Base-by-base conservation (phyloP, 2,113 vertebrate species). In the Elephantulus edwardii region DNA sequence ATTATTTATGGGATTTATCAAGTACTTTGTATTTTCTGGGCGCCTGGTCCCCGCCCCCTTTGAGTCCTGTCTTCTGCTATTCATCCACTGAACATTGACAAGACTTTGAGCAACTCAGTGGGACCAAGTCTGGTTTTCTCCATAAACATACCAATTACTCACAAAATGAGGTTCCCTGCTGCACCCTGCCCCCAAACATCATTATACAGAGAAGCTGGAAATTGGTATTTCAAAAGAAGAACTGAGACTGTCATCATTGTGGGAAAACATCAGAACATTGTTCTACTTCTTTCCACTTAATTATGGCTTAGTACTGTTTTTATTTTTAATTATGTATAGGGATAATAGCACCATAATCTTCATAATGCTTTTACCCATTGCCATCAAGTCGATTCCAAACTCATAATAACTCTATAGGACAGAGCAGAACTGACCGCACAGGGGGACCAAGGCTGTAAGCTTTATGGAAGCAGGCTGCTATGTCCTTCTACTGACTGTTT, bases 281-380 rank as follows among this genome's bases (percentile, higher is more conserved):
- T 64, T 93, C 82, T 80, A 33, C 8, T 44, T 91, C 81, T 91
- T 84, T 76, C 58, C 7, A 24, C 42, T 75, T 86, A 86, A 88
- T 93, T 93, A 90, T 8, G 75, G 64, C 11, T 89, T 83, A 64
- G 78, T 2, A 10, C 6, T 74, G 50, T 46, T 86, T 93, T 89
- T 82, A 83, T 83, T 92, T 95, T 95, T 92, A 87, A 95, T 88
- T 93, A 90, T 72, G 79, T 48, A 20, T 1, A 2, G 66, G 62
- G 50, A 35, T 16, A 1, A 54, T 50, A 75, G 50, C 24, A 26
- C 74, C 26, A 20, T 88, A 56, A 78, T 91, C 71, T 85, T 72
- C 75, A 71, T 52, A 78, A 78, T 8, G 64, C 77, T 70, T n/a
- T n/a, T 48, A 33, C 20, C 19, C n/a, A 16, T 38, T 38, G 19